phyloP scores from a whole-genome alignment of 2,113 vertebrate genomes.

The Acanthochromis polyacanthus region DNA sequence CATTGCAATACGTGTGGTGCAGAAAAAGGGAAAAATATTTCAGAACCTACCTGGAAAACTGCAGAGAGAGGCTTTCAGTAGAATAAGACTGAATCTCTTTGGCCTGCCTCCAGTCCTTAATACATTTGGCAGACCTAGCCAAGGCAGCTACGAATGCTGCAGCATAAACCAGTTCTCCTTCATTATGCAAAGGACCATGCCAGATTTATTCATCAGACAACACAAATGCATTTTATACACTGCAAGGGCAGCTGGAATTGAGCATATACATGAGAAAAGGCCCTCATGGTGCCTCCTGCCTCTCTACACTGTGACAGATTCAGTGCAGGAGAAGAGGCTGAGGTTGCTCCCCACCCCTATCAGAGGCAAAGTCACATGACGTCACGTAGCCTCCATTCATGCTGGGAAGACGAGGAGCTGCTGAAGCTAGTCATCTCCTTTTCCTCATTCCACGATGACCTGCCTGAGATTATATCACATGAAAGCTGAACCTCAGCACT shows the following conservation, averaged over 20 bases:
- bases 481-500: neutral
- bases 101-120: constrained; percentile 68
- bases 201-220: constrained; percentile 54
- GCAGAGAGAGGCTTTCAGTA: constrained; percentile 62
- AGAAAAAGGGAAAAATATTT: constrained; percentile 29
- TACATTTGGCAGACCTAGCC: constrained; percentile 65
- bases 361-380: constrained; percentile 79
- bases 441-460: neutral
- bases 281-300: constrained; percentile 58
- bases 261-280: constrained; percentile 61
- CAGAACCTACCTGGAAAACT: constrained; percentile 67
- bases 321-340: constrained; percentile 69
- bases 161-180: constrained; percentile 53
- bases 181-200: constrained; percentile 30
- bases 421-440: neutral
- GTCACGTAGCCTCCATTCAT: constrained; percentile 65
- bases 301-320: constrained; percentile 63
- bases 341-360: constrained; percentile 77
- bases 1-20: neutral
- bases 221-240: constrained; percentile 49
- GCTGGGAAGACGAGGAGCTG: constrained; percentile 25
- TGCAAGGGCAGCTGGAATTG: constrained; percentile 33
- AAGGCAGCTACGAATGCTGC: constrained; percentile 69
- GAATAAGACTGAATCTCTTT: constrained; percentile 63
- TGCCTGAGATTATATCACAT: neutral